Base-by-base conservation (phyloP, 1,140 invertebrate species). In the Rhynchophorus ferrugineus region DNA sequence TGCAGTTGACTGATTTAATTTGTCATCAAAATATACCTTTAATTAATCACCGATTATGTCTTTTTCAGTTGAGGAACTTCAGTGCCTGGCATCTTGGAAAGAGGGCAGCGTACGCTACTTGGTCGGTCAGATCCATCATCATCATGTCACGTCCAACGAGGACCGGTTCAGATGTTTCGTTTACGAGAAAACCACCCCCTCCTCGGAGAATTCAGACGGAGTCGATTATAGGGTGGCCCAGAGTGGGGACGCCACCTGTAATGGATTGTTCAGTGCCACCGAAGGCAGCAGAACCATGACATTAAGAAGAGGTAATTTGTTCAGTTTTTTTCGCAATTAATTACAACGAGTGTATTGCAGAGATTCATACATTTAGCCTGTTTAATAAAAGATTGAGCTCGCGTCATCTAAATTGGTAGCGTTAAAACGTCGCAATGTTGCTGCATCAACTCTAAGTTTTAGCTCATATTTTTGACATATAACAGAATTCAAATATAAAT, bases 151-250 rank as follows among this genome's bases (percentile, higher is more conserved):
- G 49, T 87, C 85, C 57, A 90, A 91, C 71, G 90, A 94, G 70
- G 91, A 94, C 69, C 80, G 87, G 48, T 95, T 91, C 72, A 77
- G 91, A 54, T 94, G 91, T 75, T 95, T 93, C 74, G 88, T 94
- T 24, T 91, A 89, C 71, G 89, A 91, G 72, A 85, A 86, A 73
- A 82, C 78, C 16, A 68, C 66, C 61, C 3, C 75, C 13, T 55
- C 63, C 3, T 61, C 60, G 18, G 65, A 65, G 53, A 63, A 61
- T 35, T 59, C 66, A 36, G 75, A 73, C 33, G 79, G 75, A 29
- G 75, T 81, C 24, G 81, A 87, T 65, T 89, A 87, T 70, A 79
- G 82, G 59, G 80, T 91, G 42, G 87, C 87, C 0, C 87, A 92
- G 72, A 90, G 87, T 44, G 89, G 88, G 8, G 88, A 91, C 70